Percentiles rank a stretch among this genome's conserved stretches.
These are phyloP conservation scores for Steinernema carpocapsae DNA, from an alignment of 2,888 invertebrate species.

Conservation along the genomic window DNA sequence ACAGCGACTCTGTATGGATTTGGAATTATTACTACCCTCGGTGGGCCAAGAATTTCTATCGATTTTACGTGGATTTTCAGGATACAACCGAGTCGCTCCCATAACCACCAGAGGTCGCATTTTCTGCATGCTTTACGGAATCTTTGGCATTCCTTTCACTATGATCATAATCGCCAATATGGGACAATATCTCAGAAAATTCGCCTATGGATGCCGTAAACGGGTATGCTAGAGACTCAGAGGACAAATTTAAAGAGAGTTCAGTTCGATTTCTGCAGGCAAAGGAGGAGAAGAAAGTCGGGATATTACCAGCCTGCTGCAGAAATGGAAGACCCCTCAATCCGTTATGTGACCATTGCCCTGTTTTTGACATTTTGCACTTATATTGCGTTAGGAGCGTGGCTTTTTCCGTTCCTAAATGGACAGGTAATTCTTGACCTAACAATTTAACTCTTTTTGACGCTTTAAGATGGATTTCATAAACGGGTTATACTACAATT, in stretches of 20 bases:
- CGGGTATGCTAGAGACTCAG: conserved; percentile 39
- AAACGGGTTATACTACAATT: conserved; percentile 68
- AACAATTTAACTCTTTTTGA: background rate
- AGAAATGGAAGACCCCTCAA: conserved; percentile 47
- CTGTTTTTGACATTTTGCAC: conserved; percentile 61
- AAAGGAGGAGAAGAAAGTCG: background rate
- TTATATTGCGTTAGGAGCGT: conserved; percentile 66
- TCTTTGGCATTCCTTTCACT: conserved; percentile 58
- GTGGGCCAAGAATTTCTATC: conserved; percentile 35
- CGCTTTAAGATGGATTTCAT: conserved; percentile 59
- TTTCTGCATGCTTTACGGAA: conserved; percentile 59
- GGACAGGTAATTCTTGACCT: conserved; percentile 50
- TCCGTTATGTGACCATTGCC: conserved; percentile 61
- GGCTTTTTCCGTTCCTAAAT: conserved; percentile 63
- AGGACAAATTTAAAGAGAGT: background rate
- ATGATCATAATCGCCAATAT: conserved; percentile 63
- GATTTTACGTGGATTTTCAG: conserved; percentile 36
- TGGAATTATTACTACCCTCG: conserved; percentile 60
- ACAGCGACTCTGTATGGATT: conserved; percentile 61
- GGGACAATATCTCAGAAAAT: conserved; percentile 58
- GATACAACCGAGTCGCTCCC: conserved; percentile 60
- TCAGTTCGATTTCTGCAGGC: background rate
- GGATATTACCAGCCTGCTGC: background rate
- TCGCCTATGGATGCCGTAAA: conserved; percentile 55
- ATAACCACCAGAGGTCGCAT: conserved; percentile 57